Evolutionary conservation across 2,888 invertebrate genomes (phyloP).

Genomic region (Marasmarcha lunaedactyla): DNA sequence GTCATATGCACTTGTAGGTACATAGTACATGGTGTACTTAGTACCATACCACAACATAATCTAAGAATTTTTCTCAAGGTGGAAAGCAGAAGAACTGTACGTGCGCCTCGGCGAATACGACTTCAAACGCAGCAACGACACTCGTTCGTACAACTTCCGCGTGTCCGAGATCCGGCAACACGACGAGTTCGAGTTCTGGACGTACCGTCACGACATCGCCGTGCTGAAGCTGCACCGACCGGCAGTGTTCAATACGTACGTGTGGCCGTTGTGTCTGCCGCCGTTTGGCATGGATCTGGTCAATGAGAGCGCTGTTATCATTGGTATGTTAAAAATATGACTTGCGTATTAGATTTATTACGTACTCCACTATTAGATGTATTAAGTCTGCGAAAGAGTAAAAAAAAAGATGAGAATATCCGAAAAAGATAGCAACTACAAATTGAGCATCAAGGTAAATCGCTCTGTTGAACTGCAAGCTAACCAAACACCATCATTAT

Average conservation of each 20-base stretch:
- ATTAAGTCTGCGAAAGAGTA: too few species aligned
- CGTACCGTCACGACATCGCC: conserved; percentile 83
- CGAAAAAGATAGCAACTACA: too few species aligned
- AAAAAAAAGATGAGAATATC: too few species aligned
- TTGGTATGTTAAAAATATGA: conserved; percentile 53
- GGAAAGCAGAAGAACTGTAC: conserved; percentile 70
- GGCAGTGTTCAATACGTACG: conserved; percentile 79
- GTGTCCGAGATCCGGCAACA: conserved; percentile 76
- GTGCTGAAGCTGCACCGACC: conserved; percentile 75
- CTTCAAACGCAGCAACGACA: conserved; percentile 75
- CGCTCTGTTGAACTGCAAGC: too few species aligned
- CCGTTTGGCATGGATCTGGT: conserved; percentile 72
- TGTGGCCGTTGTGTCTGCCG: conserved; percentile 89
- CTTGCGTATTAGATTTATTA: conserved; percentile 1
- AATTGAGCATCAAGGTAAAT: too few species aligned
- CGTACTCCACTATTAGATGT: not conserved
- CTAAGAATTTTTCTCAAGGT: too few species aligned
- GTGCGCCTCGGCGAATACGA: conserved; percentile 88
- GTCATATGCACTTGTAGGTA: too few species aligned
- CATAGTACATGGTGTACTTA: too few species aligned
- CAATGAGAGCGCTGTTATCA: conserved; percentile 74
- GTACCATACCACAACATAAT: too few species aligned
- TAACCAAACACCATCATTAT: too few species aligned
- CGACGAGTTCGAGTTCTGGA: conserved; percentile 73
- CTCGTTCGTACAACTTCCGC: conserved; percentile 77